Evolutionary conservation across 2,797 vertebrate genomes (phyloP).

Genomic region (Anguilla marmorata): DNA sequence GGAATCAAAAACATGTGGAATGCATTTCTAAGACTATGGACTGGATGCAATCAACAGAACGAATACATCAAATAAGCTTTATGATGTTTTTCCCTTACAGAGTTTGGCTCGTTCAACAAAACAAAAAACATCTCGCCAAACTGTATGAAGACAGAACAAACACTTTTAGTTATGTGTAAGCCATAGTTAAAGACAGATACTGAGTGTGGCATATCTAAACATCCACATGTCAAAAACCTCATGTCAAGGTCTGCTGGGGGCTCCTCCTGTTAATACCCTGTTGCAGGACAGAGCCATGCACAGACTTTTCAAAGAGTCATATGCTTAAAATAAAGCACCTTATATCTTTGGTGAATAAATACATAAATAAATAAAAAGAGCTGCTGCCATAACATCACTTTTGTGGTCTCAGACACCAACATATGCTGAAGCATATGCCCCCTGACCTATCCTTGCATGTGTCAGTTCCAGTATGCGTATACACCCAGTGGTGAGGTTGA

Average conservation of each 20-base stretch:
- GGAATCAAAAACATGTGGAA: not conserved
- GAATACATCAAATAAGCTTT: not conserved
- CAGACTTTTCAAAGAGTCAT: too few species aligned
- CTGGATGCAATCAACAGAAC: not conserved
- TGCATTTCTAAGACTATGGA: not conserved
- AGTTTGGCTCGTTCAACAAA: not conserved
- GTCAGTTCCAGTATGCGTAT: not conserved
- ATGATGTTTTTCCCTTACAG: not conserved
- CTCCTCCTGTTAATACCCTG: not conserved
- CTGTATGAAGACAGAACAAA: not conserved
- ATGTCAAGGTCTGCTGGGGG: not conserved
- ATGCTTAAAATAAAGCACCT: too few species aligned
- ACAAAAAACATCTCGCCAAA: not conserved
- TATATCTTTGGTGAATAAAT: too few species aligned
- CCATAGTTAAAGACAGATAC: not conserved
- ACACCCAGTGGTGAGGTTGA: not conserved
- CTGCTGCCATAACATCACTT: too few species aligned
- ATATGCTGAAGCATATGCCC: too few species aligned
- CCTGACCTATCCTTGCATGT: too few species aligned
- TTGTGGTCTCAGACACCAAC: too few species aligned
- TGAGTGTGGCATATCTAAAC: not conserved
- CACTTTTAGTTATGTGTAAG: not conserved
- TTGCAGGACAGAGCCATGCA: too few species aligned
- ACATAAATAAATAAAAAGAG: too few species aligned
- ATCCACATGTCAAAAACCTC: not conserved